phyloP scores from a whole-genome alignment of 2,797 vertebrate genomes.

The Hybognathus amarus region DNA sequence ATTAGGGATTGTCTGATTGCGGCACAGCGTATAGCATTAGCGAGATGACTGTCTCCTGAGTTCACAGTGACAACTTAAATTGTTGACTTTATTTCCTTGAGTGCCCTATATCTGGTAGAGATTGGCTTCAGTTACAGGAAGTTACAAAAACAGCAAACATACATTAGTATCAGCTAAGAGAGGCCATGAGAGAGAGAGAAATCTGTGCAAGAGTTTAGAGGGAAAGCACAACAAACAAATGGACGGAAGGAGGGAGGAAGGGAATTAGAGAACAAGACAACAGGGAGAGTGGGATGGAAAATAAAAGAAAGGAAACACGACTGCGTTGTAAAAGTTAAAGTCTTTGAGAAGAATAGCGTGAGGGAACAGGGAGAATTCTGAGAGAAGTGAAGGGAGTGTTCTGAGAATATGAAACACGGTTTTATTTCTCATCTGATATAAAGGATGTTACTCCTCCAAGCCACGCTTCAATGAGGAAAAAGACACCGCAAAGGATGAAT shows the following conservation, averaged over 20 bases:
- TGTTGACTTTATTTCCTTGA: constrained; percentile 34
- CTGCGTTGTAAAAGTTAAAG: constrained; percentile 18
- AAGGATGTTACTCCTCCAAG: constrained; percentile 45
- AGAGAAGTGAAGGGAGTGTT: constrained; percentile 30
- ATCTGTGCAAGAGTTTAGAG: constrained; percentile 49
- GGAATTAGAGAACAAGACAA: constrained; percentile 46
- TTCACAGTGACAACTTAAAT: constrained; percentile 11
- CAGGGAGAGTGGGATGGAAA: constrained; percentile 26
- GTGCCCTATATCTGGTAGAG: constrained; percentile 16
- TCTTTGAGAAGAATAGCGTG: constrained; percentile 29
- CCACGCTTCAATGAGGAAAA: constrained; percentile 42
- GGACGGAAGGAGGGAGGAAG: constrained; percentile 44
- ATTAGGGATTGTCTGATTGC: constrained; percentile 18
- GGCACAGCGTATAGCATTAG: background rate
- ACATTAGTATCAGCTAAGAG: constrained; percentile 36
- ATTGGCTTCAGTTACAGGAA: constrained; percentile 17
- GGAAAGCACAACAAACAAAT: constrained; percentile 46
- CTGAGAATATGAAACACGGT: constrained; percentile 34
- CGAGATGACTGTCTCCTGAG: background rate
- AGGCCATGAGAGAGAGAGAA: constrained; percentile 10
- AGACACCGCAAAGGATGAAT: constrained; percentile 51
- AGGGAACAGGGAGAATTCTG: constrained; percentile 17
- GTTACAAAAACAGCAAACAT: constrained; percentile 25
- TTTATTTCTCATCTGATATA: constrained; percentile 49
- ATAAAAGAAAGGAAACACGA: constrained; percentile 43